Evolutionary conservation across 1,140 invertebrate species (phyloP), one percentile per base, ranked within the genome.

Genomic region (Planococcus citri): DNA sequence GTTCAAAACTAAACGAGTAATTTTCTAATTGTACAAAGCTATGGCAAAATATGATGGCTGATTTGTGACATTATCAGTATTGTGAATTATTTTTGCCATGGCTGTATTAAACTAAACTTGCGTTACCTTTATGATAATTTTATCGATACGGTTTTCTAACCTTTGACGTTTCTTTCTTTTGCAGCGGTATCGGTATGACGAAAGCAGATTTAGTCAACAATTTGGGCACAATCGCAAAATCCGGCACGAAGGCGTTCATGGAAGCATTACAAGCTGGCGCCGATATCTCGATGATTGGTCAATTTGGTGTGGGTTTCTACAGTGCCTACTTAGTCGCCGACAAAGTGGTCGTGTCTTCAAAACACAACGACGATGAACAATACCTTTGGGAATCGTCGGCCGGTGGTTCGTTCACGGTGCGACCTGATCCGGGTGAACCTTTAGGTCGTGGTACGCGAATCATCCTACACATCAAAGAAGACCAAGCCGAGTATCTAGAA

Each of bases 261-360:
- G 90, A 93, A 78, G 90, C 90, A 71, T 81, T 92, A 8, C 85
- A 88, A 74, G 88, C 89, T 77, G 89, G 90, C 71, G 90, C 90
- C 74, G 91, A 93, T 74, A 93, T 92, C 71, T 88, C 87, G 61
- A 92, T 93, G 90, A 93, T 93, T 81, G 90, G 90, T 76, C 91
- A 93, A 79, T 92, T 92, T 81, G 90, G 90, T 84, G 90, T 92
- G 69, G 91, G 91, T 79, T 92, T 92, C 81, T 92, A 99, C 81
- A 99, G 97, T 0, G 93, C 94, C 29, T 99, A 97, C 79, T 80
- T 99, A 61, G 88, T 98, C 17, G 95, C 96, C 60, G 96, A 98
- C 75, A 85, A 87, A 76, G 96, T 99, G 6, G 88, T 87, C 0
- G 97, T 99, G 0, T 86, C 88, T 27, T 95, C 94, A 0, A 98